A percentile compares a stretch with the other conserved stretches of the same genome.
phyloP scores from a whole-genome alignment of 2,113 vertebrate species.

The Leptobrachium leishanense region DNA sequence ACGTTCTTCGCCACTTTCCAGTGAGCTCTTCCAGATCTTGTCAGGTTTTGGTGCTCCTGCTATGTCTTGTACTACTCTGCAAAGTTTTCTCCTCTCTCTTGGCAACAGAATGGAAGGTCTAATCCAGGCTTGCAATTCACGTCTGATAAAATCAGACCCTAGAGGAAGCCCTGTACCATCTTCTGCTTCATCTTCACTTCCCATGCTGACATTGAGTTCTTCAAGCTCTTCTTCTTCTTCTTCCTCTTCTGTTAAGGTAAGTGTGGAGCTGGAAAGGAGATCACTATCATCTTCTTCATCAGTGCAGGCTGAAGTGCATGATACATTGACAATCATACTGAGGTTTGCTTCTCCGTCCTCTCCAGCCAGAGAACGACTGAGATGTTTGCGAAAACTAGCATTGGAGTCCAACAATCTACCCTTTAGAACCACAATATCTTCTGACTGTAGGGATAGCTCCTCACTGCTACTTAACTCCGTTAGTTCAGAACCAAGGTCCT shows the following conservation, averaged over 20 bases:
- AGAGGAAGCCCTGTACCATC: slow-evolving; percentile 82
- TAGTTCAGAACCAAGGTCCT: slow-evolving; percentile 84
- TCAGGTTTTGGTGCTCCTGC: slow-evolving; percentile 64
- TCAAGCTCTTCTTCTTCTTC: slow-evolving; percentile 82
- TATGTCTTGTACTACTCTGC: slow-evolving; percentile 59
- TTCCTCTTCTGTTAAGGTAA: slow-evolving; percentile 96
- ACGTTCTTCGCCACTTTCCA: slow-evolving; percentile 69
- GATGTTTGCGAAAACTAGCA: slow-evolving; percentile 75
- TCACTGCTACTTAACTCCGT: slow-evolving; percentile 90
- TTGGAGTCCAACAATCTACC: slow-evolving; percentile 79
- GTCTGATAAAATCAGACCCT: slow-evolving; percentile 89
- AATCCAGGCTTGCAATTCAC: slow-evolving; percentile 88
- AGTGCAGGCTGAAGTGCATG: slow-evolving; percentile 91
- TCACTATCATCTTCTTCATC: slow-evolving; percentile 97
- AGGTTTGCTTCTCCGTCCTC: slow-evolving; percentile 87
- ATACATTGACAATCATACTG: slow-evolving; percentile 97
- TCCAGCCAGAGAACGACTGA: slow-evolving; percentile 69
- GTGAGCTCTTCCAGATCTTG: slow-evolving; percentile 69
- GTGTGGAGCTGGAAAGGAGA: slow-evolving; percentile 94
- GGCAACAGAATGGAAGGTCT: slow-evolving; percentile 72
- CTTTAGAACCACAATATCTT: slow-evolving; percentile 80
- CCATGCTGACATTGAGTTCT: slow-evolving; percentile 80
- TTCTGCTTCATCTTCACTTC: slow-evolving; percentile 85
- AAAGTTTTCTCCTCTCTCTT: slow-evolving; percentile 78
- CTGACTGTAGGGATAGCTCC: slow-evolving; percentile 87